These are phyloP conservation scores for Sparus aurata DNA, from an alignment of 2,797 vertebrate genomes.

Conservation along the genomic window DNA sequence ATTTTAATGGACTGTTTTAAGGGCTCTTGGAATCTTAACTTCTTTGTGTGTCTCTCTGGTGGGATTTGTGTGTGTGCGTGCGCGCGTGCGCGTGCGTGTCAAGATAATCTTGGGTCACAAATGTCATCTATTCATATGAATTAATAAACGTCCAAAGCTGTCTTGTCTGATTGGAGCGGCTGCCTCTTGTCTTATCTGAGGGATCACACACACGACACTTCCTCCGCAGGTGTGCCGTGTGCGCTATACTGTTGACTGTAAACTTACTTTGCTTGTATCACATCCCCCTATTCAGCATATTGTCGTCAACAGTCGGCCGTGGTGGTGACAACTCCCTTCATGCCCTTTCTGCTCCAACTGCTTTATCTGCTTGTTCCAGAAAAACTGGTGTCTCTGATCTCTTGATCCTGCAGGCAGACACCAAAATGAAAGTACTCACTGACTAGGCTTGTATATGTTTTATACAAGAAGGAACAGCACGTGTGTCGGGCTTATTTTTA, in stretches of 20 bases:
- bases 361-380: slow-evolving; percentile 49
- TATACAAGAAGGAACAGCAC: neutral
- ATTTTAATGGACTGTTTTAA: slow-evolving; percentile 73
- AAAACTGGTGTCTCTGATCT: slow-evolving; percentile 27
- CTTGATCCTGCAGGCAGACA: neutral
- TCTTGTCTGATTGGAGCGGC: slow-evolving; percentile 56
- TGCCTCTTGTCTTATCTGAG: slow-evolving; percentile 25
- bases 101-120: slow-evolving; percentile 75
- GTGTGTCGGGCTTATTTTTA: neutral
- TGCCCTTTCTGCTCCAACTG: slow-evolving; percentile 20
- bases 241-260: slow-evolving; percentile 70
- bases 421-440: neutral
- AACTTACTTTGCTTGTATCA: slow-evolving; percentile 63
- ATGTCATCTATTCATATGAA: slow-evolving; percentile 81
- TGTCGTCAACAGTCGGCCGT: slow-evolving; percentile 61
- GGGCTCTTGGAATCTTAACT: slow-evolving; percentile 72
- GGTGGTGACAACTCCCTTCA: slow-evolving; percentile 45
- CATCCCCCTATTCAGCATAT: slow-evolving; percentile 54
- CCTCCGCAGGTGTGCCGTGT: slow-evolving; percentile 28
- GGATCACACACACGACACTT: slow-evolving; percentile 9
- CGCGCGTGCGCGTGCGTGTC: slow-evolving; percentile 19
- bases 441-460: slow-evolving; percentile 10
- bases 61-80: slow-evolving; percentile 61
- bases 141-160: slow-evolving; percentile 84
- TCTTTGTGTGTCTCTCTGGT: slow-evolving; percentile 79